A percentile compares a stretch with the other conserved stretches of the same genome.
Evolutionary conservation across 2,797 vertebrate species (phyloP).

Genomic region (Lophotriccus pileatus): DNA sequence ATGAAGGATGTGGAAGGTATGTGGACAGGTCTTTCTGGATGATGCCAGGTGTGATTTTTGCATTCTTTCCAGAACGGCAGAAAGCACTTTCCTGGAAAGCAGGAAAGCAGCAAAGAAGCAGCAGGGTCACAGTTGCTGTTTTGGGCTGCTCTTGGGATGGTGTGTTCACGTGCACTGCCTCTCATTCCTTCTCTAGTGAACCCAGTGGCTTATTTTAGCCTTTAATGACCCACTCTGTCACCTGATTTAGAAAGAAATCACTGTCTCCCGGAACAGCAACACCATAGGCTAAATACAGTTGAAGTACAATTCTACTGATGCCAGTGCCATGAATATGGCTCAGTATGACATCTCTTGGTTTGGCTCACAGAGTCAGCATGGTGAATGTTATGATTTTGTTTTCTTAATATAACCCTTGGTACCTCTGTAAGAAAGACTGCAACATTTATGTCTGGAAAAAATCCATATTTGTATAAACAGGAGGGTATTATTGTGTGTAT

Average conservation of each 20-base stretch:
- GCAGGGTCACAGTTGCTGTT: background rate
- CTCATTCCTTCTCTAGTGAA: background rate
- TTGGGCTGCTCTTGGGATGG: background rate
- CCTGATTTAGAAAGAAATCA: constrained; percentile 22
- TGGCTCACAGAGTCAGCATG: background rate
- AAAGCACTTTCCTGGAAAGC: background rate
- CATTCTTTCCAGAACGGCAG: background rate
- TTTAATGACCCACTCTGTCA: background rate
- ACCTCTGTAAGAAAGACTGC: background rate
- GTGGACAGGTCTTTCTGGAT: background rate
- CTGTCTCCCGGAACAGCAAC: background rate
- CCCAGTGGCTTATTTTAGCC: background rate
- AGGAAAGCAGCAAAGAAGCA: background rate
- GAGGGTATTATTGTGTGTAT: constrained; percentile 64
- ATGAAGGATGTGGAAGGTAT: accelerated
- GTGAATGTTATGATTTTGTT: background rate
- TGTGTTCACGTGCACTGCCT: background rate
- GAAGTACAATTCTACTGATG: background rate
- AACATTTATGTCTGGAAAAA: constrained; percentile 41
- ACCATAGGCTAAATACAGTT: background rate
- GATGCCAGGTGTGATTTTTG: background rate
- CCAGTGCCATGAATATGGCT: background rate
- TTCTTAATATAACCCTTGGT: background rate
- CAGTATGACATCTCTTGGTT: background rate
- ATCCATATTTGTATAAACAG: constrained; percentile 51